Evolutionary conservation across 2,888 invertebrate genomes (phyloP).

Genomic region (Pristionchus maxplancki): DNA sequence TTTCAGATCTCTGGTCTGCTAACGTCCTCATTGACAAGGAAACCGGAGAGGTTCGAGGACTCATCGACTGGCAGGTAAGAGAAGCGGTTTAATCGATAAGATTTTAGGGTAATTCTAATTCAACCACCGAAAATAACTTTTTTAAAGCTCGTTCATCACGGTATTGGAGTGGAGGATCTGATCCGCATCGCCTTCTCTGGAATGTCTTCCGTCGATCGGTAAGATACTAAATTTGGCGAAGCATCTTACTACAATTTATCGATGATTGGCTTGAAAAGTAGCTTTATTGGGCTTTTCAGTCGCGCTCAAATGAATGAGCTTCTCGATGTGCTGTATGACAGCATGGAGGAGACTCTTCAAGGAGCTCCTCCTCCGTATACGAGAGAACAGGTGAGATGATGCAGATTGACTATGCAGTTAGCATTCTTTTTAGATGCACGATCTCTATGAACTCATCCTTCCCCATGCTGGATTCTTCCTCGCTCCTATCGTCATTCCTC

Average conservation of each 20-base stretch:
- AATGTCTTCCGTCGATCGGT: not conserved
- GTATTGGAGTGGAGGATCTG: slow-evolving; percentile 31
- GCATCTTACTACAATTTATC: no score
- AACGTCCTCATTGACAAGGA: slow-evolving; percentile 23
- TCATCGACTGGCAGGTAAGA: slow-evolving; percentile 44
- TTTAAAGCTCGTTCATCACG: not conserved
- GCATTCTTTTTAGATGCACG: not conserved
- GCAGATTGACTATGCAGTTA: not conserved
- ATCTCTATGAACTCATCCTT: not conserved
- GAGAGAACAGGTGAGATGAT: not conserved
- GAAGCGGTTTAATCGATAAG: not conserved
- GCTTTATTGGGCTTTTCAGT: no score
- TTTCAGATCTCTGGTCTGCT: slow-evolving; percentile 44
- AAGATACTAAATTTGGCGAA: no score
- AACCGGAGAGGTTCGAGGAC: not conserved
- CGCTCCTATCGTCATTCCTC: not conserved
- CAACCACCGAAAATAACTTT: not conserved
- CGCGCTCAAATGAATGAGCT: slow-evolving; percentile 13
- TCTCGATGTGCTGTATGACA: not conserved
- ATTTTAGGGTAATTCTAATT: not conserved
- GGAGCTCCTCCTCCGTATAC: slow-evolving; percentile 8
- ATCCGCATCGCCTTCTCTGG: not conserved
- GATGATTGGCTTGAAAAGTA: no score
- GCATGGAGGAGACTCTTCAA: not conserved
- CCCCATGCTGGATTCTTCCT: slow-evolving; percentile 38